These are phyloP conservation scores for Python bivittatus DNA, from an alignment of 2,113 vertebrate species.

Conservation along the genomic window DNA sequence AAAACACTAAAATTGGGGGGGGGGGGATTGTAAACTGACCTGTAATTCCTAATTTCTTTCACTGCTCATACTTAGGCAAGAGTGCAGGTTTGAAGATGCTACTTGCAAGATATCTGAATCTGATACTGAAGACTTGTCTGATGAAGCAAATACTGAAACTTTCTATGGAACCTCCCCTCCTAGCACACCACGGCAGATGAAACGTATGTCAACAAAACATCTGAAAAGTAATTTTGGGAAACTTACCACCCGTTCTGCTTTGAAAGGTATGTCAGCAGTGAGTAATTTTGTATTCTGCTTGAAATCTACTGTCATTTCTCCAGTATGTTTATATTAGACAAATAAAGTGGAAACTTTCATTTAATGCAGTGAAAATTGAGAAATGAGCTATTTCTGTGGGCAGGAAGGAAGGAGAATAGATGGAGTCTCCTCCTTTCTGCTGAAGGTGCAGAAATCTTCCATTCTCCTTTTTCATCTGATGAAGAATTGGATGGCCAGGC, in stretches of 20 bases:
- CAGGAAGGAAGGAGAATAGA: background rate
- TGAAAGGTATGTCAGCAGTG: slow-evolving; percentile 76
- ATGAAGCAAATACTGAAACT: slow-evolving; percentile 82
- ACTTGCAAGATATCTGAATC: slow-evolving; percentile 74
- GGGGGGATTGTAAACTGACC: slow-evolving; percentile 11
- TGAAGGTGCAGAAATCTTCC: background rate
- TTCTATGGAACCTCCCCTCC: slow-evolving; percentile 90
- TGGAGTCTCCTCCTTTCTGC: background rate
- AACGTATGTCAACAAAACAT: slow-evolving; percentile 91
- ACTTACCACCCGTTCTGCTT: slow-evolving; percentile 70
- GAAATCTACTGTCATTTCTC: background rate
- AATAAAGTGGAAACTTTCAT: background rate
- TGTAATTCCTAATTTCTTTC: slow-evolving; percentile 12
- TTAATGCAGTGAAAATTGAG: background rate
- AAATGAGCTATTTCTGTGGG: background rate
- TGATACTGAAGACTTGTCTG: slow-evolving; percentile 85
- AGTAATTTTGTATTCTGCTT: background rate
- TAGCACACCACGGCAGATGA: slow-evolving; percentile 89
- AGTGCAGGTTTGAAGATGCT: slow-evolving; percentile 72
- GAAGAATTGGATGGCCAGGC: background rate
- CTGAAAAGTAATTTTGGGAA: slow-evolving; percentile 79
- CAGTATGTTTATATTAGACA: background rate
- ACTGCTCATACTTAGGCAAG: slow-evolving; percentile 76
- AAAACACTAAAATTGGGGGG: background rate
- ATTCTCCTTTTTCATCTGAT: background rate